Conservation (phyloP, 2,113 vertebrate genomes). For the Mellivora capensis region DNA sequence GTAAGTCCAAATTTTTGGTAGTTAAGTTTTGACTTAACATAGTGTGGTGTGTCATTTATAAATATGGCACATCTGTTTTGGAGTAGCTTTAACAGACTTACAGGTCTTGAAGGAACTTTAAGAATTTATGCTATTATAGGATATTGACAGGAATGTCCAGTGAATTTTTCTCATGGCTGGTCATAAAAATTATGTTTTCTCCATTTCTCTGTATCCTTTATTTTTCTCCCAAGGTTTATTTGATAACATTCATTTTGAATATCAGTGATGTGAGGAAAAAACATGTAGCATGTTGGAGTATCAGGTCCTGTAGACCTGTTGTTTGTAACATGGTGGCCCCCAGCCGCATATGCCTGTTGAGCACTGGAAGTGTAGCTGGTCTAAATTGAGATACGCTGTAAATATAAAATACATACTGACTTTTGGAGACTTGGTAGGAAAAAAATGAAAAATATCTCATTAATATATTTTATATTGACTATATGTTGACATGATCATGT, state of each 20-base stretch:
- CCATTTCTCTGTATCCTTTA: background rate
- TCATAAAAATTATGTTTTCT: background rate
- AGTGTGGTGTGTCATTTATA: background rate
- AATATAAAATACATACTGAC: background rate
- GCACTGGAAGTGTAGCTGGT: background rate
- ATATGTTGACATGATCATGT: background rate
- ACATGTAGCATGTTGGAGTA: background rate
- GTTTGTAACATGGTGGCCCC: background rate
- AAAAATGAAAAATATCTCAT: background rate
- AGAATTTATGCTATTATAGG: background rate
- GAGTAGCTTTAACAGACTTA: background rate
- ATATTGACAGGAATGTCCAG: background rate
- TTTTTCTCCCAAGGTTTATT: background rate
- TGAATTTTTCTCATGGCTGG: background rate
- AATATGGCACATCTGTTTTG: slow-evolving; percentile 1
- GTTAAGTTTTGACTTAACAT: slow-evolving; percentile 37
- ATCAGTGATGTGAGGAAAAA: background rate
- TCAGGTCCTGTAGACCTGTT: background rate
- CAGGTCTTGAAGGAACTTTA: background rate
- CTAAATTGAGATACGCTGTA: background rate
- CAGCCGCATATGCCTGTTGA: background rate
- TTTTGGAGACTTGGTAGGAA: background rate
- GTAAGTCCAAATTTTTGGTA: slow-evolving; percentile 46
- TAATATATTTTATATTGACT: background rate
- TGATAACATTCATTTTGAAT: background rate